phyloP scores from a whole-genome alignment of 1,140 invertebrate genomes.

The Pararge aegeria region DNA sequence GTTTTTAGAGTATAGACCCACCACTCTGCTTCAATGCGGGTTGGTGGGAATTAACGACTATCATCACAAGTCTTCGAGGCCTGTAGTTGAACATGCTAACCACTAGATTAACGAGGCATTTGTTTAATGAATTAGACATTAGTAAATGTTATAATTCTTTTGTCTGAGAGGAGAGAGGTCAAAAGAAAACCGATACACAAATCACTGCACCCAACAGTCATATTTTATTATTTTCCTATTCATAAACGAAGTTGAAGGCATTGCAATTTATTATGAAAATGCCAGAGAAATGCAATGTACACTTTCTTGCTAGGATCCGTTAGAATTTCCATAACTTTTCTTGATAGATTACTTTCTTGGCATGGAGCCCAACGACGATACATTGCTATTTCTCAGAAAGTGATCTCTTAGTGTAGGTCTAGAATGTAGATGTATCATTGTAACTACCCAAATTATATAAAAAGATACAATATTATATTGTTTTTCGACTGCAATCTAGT shows the following conservation, averaged over 20 bases:
- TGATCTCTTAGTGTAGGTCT: conserved; percentile 11
- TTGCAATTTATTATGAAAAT: conserved; percentile 7
- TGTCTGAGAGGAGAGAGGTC: neutral
- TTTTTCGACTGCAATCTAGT: too few relatives aligned
- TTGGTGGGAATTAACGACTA: too few relatives aligned
- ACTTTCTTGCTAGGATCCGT: conserved; percentile 16
- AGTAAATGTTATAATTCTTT: too few relatives aligned
- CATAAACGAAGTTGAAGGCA: conserved; percentile 7
- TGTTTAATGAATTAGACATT: too few relatives aligned
- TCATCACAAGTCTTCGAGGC: too few relatives aligned
- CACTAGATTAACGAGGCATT: too few relatives aligned
- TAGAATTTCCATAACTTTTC: conserved; percentile 23
- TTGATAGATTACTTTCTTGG: conserved; percentile 29
- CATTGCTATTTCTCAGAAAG: conserved; percentile 21
- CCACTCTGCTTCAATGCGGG: too few relatives aligned
- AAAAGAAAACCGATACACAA: neutral
- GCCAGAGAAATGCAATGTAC: conserved; percentile 16
- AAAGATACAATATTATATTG: too few relatives aligned
- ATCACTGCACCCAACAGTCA: neutral
- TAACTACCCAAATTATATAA: too few relatives aligned
- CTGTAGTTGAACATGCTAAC: too few relatives aligned
- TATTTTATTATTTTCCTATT: neutral
- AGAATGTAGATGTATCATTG: too few relatives aligned
- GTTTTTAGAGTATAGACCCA: too few relatives aligned
- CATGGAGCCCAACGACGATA: conserved; percentile 21